Base-by-base conservation (phyloP, 1,140 invertebrate species). In the Polyergus mexicanus region DNA sequence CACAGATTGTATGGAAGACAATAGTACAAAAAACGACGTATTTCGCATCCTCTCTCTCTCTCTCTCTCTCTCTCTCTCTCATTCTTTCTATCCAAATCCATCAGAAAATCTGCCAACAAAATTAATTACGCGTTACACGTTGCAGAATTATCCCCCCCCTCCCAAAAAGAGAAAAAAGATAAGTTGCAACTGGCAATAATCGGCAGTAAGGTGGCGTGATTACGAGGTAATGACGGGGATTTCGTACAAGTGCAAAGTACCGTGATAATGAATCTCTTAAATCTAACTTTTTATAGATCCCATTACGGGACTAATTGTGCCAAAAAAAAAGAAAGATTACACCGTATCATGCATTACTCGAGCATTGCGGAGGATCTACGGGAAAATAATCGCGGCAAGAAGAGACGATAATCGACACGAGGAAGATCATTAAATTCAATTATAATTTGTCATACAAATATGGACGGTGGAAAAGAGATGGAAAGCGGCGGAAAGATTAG, bases 241-340 rank as follows among this genome's bases (percentile, higher is more conserved):
- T 83, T 83, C 41, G 41, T 62, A 62, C 65, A 54, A 58, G 58
- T 47, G 78, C 28, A 22, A 62, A 60, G 68, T 60, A 60, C 54
- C 66, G 56, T 60, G 78, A 28, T 83, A 83, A 83, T 74, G 78
- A 72, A 83, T 83, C 78, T 83, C 68, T 74, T 74, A 83, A 83
- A 83, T 83, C 19, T 35, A 72, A 83, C 78, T 83, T 83, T 74
- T 83, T 47, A 47, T 32, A 60, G 68, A 74, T 83, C 38, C 54
- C 38, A 72, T 83, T 83, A 62, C 68, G 56, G 68, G 58, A 74
- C 54, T 83, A 60, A 83, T 74, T 72, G 68, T 54, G 2, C 54
- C 13, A 78, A 72, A 58, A 81, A 69, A 81, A 60, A 44, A 19
- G 25, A 11, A 47, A 66, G 60, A 81, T 58, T 83, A 28, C 7